A percentile compares a stretch with the other conserved stretches of the same genome.
Conservation (phyloP, 2,888 invertebrate species). For the Euzophera pinguis region DNA sequence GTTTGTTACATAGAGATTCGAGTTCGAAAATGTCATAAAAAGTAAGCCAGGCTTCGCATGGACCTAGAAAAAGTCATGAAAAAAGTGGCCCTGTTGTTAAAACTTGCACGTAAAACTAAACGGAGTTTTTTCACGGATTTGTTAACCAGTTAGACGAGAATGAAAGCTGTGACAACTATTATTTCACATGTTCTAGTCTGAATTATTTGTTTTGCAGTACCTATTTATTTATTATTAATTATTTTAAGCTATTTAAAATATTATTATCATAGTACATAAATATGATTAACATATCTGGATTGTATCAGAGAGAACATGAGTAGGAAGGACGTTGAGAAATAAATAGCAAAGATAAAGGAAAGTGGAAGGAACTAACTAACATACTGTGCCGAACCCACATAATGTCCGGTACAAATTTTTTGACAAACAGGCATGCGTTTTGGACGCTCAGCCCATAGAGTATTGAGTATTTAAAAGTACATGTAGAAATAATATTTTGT, state of each 20-base stretch:
- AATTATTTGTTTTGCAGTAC: neutral
- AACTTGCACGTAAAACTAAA: constrained; percentile 57
- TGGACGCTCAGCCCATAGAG: too few species aligned
- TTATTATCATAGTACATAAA: too few species aligned
- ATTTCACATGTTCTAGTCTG: constrained; percentile 11
- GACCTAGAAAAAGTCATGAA: constrained; percentile 44
- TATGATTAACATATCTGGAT: too few species aligned
- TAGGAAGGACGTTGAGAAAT: too few species aligned
- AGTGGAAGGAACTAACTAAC: too few species aligned
- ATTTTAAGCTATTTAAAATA: too few species aligned
- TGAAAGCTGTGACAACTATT: constrained; percentile 22
- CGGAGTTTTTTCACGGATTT: constrained; percentile 46
- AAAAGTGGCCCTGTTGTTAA: constrained; percentile 50
- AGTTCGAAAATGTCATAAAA: constrained; percentile 19
- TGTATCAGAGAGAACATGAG: too few species aligned
- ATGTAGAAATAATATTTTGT: neutral
- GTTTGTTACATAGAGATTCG: neutral
- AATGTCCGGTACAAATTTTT: too few species aligned
- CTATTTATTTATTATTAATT: neutral
- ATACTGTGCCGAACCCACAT: too few species aligned
- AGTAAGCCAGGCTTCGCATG: constrained; percentile 36
- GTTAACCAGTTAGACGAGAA: constrained; percentile 40
- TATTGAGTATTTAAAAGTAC: too few species aligned
- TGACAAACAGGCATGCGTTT: too few species aligned
- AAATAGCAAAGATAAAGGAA: too few species aligned